Evolutionary conservation across 2,888 invertebrate species (phyloP), one percentile per base, ranked within the genome.

Genomic region (Ceraclea dissimilis): DNA sequence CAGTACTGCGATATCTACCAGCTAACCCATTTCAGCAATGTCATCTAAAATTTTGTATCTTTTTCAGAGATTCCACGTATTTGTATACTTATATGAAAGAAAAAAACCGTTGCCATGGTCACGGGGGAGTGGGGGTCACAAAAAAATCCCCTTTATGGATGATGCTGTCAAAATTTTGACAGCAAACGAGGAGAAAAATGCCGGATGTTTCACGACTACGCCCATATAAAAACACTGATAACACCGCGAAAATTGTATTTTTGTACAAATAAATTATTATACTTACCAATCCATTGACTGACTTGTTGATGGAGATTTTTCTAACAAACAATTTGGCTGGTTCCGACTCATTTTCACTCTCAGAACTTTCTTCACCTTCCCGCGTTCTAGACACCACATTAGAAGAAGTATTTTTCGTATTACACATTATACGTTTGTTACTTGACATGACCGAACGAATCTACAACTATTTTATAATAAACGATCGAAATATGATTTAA

Each of bases 301-400:
- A 87, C 72, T 85, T 86, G 74, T 89, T 89, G 60, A 89, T 90
- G 60, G 90, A 90, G 70, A 90, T 81, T 67, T 88, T 83, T 67
- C 90, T 80, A 67, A 87, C 84, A 71, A 89, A 85, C 64, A 83
- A 82, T 70, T 79, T 81, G 63, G 85, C 88, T 66, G 86, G 87
- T 70, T 89, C 90, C 57, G 84, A 83, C 71, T 90, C 90, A 71
- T 84, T 86, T 70, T 91, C 91, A 74, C 90, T 90, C 69, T 90
- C 90, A 31, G 89, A 76, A 68, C 76, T 77, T 66, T 77, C 77
- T 18, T 57, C 52, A 49, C 72, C 67, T 68, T 69, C 69, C 66
- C 69, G 66, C 69, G 68, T 68, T 66, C 64, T 13, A 39, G n/a
- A 39, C 8, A 39, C 39, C 13, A 13, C 39, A 39, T 13, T 39